A percentile compares a stretch with the other conserved stretches of the same genome.
phyloP scores from a whole-genome alignment of 2,113 vertebrate species.

The Microtus ochrogaster region DNA sequence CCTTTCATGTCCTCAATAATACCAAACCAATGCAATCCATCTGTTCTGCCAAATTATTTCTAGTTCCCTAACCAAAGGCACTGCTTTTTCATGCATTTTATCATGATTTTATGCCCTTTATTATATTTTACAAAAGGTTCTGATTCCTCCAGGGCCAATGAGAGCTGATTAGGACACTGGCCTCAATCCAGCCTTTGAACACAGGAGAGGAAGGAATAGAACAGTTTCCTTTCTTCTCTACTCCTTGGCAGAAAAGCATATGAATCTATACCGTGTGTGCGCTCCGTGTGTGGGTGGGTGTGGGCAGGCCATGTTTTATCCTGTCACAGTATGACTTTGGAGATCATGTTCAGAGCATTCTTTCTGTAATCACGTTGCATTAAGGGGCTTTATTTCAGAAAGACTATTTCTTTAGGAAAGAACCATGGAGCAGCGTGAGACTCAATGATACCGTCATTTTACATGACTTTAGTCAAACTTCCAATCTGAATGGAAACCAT shows the following conservation, averaged over 20 bases:
- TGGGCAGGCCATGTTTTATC: conserved; percentile 77
- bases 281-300: conserved; percentile 82
- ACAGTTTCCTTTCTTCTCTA: conserved; percentile 79
- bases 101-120: conserved; percentile 83
- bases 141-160: conserved; percentile 72
- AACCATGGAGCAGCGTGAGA: conserved; percentile 44
- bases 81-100: conserved; percentile 83
- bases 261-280: conserved; percentile 73
- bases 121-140: conserved; percentile 81
- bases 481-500: neutral
- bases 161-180: conserved; percentile 83
- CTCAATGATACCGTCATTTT: conserved; percentile 67
- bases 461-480: conserved; percentile 47
- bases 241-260: conserved; percentile 72
- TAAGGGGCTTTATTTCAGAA: conserved; percentile 74
- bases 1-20: conserved; percentile 82
- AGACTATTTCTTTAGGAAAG: conserved; percentile 72
- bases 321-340: conserved; percentile 79
- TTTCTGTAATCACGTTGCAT: conserved; percentile 74
- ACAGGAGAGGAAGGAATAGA: conserved; percentile 75
- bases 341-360: conserved; percentile 78
- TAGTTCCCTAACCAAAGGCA: conserved; percentile 83
- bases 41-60: conserved; percentile 76
- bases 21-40: conserved; percentile 79
- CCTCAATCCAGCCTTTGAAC: conserved; percentile 82